Conservation (phyloP, 2,888 invertebrate genomes). For the Beris morrisii region DNA sequence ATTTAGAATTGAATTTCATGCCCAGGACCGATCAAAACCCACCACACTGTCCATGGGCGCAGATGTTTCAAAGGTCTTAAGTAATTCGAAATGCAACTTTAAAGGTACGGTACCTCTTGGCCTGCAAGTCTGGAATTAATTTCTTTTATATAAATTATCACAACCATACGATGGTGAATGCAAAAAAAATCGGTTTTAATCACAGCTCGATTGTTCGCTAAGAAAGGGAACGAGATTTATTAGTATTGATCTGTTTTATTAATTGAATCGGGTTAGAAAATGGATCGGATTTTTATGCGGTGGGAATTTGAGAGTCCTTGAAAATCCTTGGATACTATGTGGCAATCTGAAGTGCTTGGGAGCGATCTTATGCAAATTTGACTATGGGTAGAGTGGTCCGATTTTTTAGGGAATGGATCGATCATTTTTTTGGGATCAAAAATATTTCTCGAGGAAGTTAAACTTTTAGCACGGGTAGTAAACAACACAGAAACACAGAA, state of each 20-base stretch:
- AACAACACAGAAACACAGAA: too few species aligned
- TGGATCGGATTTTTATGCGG: slow-evolving; percentile 23
- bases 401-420: too few species aligned
- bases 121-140: slow-evolving; percentile 24
- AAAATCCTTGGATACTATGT: slow-evolving; percentile 12
- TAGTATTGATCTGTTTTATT: slow-evolving; percentile 32
- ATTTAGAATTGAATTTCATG: slow-evolving; percentile 30
- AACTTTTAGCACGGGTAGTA: too few species aligned
- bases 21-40: slow-evolving; percentile 3
- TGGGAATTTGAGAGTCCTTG: slow-evolving; percentile 30
- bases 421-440: too few species aligned
- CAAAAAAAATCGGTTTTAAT: slow-evolving; percentile 24
- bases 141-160: background rate
- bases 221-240: slow-evolving; percentile 31
- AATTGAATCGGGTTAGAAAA: slow-evolving; percentile 24
- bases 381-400: too few species aligned
- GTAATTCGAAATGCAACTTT: background rate
- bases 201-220: slow-evolving; percentile 25
- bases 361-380: too few species aligned
- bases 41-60: slow-evolving; percentile 20
- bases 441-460: too few species aligned
- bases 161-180: background rate
- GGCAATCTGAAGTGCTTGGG: background rate
- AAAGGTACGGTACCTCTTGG: background rate
- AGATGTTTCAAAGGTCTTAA: slow-evolving; percentile 11